Evolutionary conservation across 2,113 vertebrate genomes (phyloP).

Genomic region (Tauraco erythrolophus): DNA sequence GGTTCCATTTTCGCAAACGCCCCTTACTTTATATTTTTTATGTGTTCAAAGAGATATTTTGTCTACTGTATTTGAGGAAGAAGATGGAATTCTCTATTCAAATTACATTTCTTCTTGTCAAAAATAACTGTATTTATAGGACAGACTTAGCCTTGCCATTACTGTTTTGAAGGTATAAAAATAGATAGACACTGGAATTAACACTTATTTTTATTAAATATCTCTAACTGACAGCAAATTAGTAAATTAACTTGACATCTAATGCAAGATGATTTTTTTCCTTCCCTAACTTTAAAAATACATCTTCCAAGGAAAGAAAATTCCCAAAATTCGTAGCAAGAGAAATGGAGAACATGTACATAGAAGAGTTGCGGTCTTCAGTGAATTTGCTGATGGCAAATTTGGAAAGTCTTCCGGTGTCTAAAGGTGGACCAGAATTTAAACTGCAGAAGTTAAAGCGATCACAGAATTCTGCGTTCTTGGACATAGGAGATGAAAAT

Average conservation of each 20-base stretch:
- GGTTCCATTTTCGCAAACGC: neutral
- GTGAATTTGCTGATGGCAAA: conserved; percentile 97
- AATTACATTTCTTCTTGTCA: neutral
- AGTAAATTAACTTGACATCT: neutral
- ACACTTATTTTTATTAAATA: neutral
- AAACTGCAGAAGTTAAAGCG: conserved; percentile 94
- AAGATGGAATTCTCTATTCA: neutral
- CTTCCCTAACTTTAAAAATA: neutral
- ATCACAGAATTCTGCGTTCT: conserved; percentile 90
- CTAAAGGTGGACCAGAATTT: conserved; percentile 93
- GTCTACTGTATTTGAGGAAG: neutral
- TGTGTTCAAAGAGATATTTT: neutral
- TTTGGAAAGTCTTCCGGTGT: conserved; percentile 96
- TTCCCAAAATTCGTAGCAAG: conserved; percentile 85
- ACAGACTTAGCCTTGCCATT: neutral
- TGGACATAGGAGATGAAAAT: conserved; percentile 94
- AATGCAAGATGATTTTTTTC: neutral
- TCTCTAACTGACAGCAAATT: neutral
- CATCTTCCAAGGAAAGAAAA: conserved; percentile 85
- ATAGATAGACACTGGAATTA: neutral
- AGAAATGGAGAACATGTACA: conserved; percentile 92
- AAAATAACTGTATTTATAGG: neutral
- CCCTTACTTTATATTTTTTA: neutral
- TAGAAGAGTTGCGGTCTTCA: conserved; percentile 92
- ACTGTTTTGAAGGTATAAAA: neutral